These are phyloP conservation scores for Metallyticus violacea DNA, from an alignment of 2,888 invertebrate genomes.

Conservation along the genomic window DNA sequence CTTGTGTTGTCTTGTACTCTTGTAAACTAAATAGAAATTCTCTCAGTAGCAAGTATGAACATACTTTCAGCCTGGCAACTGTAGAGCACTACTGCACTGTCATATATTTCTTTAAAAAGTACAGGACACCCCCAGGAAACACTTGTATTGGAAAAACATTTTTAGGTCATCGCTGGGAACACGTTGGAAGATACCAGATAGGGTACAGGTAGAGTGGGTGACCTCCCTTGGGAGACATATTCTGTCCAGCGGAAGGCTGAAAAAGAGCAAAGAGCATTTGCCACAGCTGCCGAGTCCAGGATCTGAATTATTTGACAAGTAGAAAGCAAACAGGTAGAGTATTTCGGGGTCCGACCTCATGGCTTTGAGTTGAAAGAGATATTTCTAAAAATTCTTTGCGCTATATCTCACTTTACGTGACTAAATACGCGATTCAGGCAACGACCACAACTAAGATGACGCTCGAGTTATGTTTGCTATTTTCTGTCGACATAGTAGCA, in stretches of 20 bases:
- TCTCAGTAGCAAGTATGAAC: background rate
- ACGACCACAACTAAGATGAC: background rate
- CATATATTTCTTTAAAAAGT: too few relatives aligned
- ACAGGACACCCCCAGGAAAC: too few relatives aligned
- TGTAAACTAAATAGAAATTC: background rate
- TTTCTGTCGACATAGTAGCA: too few relatives aligned
- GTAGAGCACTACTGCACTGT: too few relatives aligned
- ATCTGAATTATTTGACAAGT: background rate
- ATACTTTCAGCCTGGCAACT: too few relatives aligned
- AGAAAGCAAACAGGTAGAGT: background rate
- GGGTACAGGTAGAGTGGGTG: background rate
- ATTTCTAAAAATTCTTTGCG: background rate
- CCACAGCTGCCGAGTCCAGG: background rate
- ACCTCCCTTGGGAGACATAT: background rate
- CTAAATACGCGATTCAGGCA: background rate
- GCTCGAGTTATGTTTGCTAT: background rate
- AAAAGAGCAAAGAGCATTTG: background rate
- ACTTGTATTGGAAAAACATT: background rate
- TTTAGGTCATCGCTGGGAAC: background rate
- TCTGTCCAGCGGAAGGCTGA: background rate
- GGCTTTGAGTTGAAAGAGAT: background rate
- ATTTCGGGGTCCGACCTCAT: background rate
- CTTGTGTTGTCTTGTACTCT: background rate
- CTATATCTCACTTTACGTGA: background rate
- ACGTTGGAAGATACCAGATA: background rate